Evolutionary conservation across 2,888 invertebrate species (phyloP), one percentile per base, ranked within the genome.

Genomic region (Ethmia dodecea): DNA sequence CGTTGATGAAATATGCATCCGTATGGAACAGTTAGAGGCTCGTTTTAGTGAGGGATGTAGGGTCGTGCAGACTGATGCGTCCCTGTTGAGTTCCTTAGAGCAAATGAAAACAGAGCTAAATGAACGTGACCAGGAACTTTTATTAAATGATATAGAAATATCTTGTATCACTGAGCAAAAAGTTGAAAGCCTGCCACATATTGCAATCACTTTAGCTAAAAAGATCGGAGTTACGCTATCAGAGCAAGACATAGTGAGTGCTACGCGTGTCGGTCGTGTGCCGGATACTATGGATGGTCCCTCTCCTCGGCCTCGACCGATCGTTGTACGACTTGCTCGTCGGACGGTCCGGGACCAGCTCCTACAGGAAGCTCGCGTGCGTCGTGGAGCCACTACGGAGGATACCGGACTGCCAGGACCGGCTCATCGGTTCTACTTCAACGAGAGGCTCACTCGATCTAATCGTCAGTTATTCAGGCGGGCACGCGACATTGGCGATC

Each of bases 401-500:
- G 45, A 44, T 5, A 32, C 42, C 8, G 35, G 31, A 0, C 16
- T 45, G 8, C 25, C 38, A 4, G 37, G 41, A 0, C 10, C 33
- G 2, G 20, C 37, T 0, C 33, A 33, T 1, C 33, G 37, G 6
- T 31, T 52, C 5, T 47, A 47, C 20, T 11, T 48, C 1, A 49
- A 47, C 20, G 49, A 50, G 28, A 38, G 45, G n/a, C 31, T 49
- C 2, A 49, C 51, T 1, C 24, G 24, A 5, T 3, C 12, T 3
- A 51, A 50, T 18, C 33, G 50, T 2, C 34, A 36, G 6, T 34
- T 54, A 0, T 54, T 50, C 13, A 29, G 37, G 5, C 33, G 34
- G 14, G 37, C 45, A 0, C 38, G 45, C 3, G 44, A 40, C 3
- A 10, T 20, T 6, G 12, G 12, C 3, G 13, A 22, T 5, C 18